A percentile compares a stretch with the other conserved stretches of the same genome.
Evolutionary conservation across 2,888 invertebrate species (phyloP).

Genomic region (Aspidapion aeneum): DNA sequence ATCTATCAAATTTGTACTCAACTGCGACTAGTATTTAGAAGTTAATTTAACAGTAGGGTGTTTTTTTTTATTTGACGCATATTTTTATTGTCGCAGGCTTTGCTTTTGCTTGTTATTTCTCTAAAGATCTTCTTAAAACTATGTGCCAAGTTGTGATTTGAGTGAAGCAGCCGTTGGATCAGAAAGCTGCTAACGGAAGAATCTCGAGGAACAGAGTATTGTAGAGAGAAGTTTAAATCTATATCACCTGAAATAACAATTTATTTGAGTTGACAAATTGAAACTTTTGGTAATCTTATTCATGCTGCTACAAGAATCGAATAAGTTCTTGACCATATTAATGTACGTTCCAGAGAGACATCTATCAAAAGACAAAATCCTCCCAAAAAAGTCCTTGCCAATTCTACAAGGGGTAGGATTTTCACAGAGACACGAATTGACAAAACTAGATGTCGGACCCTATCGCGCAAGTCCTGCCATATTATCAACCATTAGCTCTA

Average conservation of each 20-base stretch:
- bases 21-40: too few relatives aligned
- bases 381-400: not conserved
- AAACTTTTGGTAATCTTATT: not conserved
- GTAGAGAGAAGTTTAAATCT: not conserved
- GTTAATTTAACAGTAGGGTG: too few relatives aligned
- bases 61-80: too few relatives aligned
- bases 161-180: not conserved
- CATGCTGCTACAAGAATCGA: not conserved
- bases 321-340: not conserved
- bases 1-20: too few relatives aligned
- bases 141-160: not conserved
- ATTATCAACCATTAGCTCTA: not conserved
- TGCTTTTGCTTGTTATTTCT: too few relatives aligned
- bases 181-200: not conserved
- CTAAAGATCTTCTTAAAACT: too few relatives aligned
- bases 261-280: not conserved
- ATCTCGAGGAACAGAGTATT: not conserved
- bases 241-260: not conserved
- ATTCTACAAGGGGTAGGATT: not conserved
- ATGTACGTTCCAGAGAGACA: not conserved
- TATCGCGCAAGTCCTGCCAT: not conserved
- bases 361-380: not conserved
- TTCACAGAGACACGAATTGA: not conserved
- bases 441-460: not conserved
- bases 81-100: too few relatives aligned